phyloP scores from a whole-genome alignment of 2,888 invertebrate genomes.

The Meandrusa payeni region DNA sequence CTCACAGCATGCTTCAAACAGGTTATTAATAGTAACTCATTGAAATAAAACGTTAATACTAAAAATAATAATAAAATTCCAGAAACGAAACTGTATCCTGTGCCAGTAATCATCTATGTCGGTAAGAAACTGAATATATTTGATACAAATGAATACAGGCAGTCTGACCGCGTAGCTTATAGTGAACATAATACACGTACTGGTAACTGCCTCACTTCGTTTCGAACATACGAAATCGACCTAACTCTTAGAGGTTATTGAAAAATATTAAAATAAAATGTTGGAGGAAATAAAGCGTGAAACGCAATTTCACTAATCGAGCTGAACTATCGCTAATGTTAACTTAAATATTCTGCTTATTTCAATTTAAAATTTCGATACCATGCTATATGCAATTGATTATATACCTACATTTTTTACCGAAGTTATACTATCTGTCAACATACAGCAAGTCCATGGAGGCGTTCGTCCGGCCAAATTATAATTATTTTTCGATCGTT shows the following conservation, averaged over 20 bases:
- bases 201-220: background rate
- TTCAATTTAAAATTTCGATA: too few species aligned
- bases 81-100: conserved; percentile 48
- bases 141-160: too few species aligned
- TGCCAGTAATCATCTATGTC: conserved; percentile 53
- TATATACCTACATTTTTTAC: background rate
- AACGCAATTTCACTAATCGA: conserved; percentile 14
- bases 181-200: too few species aligned
- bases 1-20: too few species aligned
- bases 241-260: conserved; percentile 8
- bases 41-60: too few species aligned
- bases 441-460: too few species aligned
- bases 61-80: conserved; percentile 32
- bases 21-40: too few species aligned
- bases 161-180: too few species aligned
- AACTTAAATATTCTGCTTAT: conserved; percentile 12
- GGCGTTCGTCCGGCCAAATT: too few species aligned
- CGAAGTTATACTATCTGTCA: too few species aligned
- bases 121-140: conserved; percentile 42
- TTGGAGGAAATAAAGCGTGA: conserved; percentile 12
- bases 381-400: too few species aligned
- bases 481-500: too few species aligned
- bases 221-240: background rate
- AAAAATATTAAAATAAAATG: conserved; percentile 14
- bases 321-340: conserved; percentile 10